A percentile compares a stretch with the other conserved stretches of the same genome.
These are phyloP conservation scores for Sphecodes monilicornis DNA, from an alignment of 2,888 invertebrate genomes.

Conservation along the genomic window DNA sequence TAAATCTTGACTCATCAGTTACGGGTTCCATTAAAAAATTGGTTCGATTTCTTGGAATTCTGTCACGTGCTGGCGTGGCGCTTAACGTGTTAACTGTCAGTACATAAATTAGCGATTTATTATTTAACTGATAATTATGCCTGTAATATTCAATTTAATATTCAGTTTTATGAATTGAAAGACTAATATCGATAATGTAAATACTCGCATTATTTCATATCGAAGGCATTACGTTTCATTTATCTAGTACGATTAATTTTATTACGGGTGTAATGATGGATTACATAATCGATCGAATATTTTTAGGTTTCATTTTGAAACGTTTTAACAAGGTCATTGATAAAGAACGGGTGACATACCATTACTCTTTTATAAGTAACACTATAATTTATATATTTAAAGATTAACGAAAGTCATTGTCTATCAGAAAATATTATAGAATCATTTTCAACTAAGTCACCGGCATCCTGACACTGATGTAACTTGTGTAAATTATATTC, in stretches of 20 bases:
- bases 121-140: neutral
- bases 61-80: no score
- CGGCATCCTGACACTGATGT: neutral
- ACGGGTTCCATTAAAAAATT: no score
- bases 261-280: neutral
- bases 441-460: neutral
- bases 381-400: no score
- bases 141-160: neutral
- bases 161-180: neutral
- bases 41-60: no score
- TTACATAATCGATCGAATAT: neutral
- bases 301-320: neutral
- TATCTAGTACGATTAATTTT: slow-evolving; percentile 3
- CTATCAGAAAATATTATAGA: neutral
- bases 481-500: neutral
- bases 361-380: no score
- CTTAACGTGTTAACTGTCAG: no score
- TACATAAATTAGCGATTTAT: slow-evolving; percentile 1
- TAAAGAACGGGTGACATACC: neutral
- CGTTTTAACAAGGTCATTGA: neutral
- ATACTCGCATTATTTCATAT: neutral
- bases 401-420: neutral
- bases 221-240: neutral
- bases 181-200: neutral
- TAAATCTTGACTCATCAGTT: no score